Evolutionary conservation across 2,113 vertebrate species (phyloP), one percentile per base, ranked within the genome.

Genomic region (Anguilla japonica): DNA sequence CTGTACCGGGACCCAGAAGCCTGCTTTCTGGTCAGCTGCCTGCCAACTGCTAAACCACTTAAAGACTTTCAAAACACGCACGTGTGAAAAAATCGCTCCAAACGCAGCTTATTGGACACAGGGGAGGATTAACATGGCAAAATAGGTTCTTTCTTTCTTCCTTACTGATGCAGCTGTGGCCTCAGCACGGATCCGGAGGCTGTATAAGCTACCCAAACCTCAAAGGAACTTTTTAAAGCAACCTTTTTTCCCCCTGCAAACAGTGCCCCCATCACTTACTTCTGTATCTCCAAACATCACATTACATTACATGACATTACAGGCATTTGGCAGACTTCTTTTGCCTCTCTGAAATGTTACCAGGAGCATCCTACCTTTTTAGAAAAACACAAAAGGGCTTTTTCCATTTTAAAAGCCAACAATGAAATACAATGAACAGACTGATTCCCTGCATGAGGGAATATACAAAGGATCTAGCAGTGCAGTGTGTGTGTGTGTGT

Each of bases 161-260:
- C 46, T 82, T 86, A 86, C 39, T 50, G 40, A 82, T 22, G 8
- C 85, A 86, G 80, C 85, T 86, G 85, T 57, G 46, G 41, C n/a
- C 60, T 11, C 41, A 57, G 34, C 15, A 14, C 71, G 79, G 84
- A 57, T 20, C 29, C 40, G 75, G 75, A 57, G 84, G 79, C n/a
- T 57, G 41, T 75, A 60, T 15, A n/a, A n/a, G 63, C 63, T 71
- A 71, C 0, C 63, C 63, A 71, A 20, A n/a, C 63, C 26, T 71
- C 63, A 71, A 22, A 3, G 63, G 63, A n/a, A 1, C 63, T n/a
- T 71, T 71, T 7, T 26, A 71, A 71, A 71, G 20, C 63, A 71
- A 71, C 8, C 43, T 71, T 22, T 71, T 71, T n/a, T n/a, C 22
- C 26, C 26, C 63, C 26, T 26, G 63, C 63, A 71, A 22, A 22